These are phyloP conservation scores for Orthosia gracilis DNA, from an alignment of 2,888 invertebrate species.

Conservation along the genomic window DNA sequence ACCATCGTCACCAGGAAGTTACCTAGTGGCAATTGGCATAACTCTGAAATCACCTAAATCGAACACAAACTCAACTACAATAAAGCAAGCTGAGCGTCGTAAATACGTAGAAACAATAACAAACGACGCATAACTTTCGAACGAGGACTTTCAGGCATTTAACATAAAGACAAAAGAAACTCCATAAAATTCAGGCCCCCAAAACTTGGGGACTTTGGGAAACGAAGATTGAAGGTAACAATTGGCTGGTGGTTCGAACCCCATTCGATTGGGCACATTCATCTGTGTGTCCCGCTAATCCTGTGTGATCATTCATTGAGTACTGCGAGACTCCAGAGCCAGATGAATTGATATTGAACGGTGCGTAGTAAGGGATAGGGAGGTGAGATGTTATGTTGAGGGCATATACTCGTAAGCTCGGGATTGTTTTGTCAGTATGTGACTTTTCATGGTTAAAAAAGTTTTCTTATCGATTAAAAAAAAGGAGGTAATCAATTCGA, in stretches of 20 bases:
- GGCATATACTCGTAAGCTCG: background rate
- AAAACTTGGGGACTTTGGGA: constrained; percentile 49
- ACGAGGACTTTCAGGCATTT: constrained; percentile 54
- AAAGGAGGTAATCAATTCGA: too few species aligned
- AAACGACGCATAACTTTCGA: constrained; percentile 58
- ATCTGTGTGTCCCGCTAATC: constrained; percentile 62
- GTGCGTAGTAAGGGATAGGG: constrained; percentile 27
- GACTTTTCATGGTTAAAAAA: too few species aligned
- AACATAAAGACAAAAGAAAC: constrained; percentile 65
- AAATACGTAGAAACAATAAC: constrained; percentile 65
- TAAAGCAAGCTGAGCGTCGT: constrained; percentile 54
- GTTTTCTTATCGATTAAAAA: too few species aligned
- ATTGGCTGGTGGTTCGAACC: constrained; percentile 64
- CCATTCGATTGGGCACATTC: constrained; percentile 62
- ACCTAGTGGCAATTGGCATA: background rate
- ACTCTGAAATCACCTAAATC: constrained; percentile 29
- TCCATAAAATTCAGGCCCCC: constrained; percentile 60
- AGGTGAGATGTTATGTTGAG: constrained; percentile 1
- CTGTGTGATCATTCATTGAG: constrained; percentile 64
- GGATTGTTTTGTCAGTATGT: background rate
- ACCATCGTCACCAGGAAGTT: background rate
- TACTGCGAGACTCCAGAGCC: constrained; percentile 50
- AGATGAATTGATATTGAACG: constrained; percentile 69
- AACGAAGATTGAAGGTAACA: constrained; percentile 65
- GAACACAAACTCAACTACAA: constrained; percentile 47